Evolutionary conservation across 2,888 invertebrate species (phyloP), one percentile per base, ranked within the genome.

Genomic region (Apodemia zela): DNA sequence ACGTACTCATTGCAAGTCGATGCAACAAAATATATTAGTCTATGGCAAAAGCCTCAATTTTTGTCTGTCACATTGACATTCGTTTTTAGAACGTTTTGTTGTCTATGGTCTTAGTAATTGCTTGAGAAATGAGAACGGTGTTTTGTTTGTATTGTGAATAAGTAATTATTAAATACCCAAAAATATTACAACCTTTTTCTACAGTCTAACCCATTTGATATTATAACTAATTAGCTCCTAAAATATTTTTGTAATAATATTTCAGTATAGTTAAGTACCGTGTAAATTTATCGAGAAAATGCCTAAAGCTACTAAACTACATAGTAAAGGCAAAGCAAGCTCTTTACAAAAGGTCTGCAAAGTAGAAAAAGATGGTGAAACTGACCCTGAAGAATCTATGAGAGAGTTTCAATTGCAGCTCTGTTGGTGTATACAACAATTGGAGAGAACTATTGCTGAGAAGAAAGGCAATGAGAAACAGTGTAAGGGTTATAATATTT

Each of bases 371-470:
- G 81, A 81, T 54, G 73, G 68, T 8, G 80, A 83, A 18, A 70
- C 68, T 29, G 82, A 85, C 63, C 80, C 83, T 0, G 89, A 88
- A 63, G 93, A 95, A 84, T 84, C 91, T 0, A 89, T 93, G 67
- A 89, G 94, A 78, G 94, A 94, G 77, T 95, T 96, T 75, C 95
- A 96, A 79, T 72, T 95, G n/a, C 96, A 96, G 81, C 82, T 96
- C 7, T 95, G 94, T 75, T 96, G 96, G 96, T 96, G 96, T 76
- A 94, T 96, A 71, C 95, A 96, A 72, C 95, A 96, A 71, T 80
- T 96, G 64, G 94, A 96, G 76, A 82, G 81, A 21, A 89, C 93
- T 25, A 78, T 95, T 67, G 86, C 82, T 62, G 92, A 93, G 49
- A 94, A 93, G 68, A 95, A 95, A 80, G 85, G 94, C 60, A 93